Evolutionary conservation across 2,888 invertebrate species (phyloP), one percentile per base, ranked within the genome.

Genomic region (Latheticus oryzae): DNA sequence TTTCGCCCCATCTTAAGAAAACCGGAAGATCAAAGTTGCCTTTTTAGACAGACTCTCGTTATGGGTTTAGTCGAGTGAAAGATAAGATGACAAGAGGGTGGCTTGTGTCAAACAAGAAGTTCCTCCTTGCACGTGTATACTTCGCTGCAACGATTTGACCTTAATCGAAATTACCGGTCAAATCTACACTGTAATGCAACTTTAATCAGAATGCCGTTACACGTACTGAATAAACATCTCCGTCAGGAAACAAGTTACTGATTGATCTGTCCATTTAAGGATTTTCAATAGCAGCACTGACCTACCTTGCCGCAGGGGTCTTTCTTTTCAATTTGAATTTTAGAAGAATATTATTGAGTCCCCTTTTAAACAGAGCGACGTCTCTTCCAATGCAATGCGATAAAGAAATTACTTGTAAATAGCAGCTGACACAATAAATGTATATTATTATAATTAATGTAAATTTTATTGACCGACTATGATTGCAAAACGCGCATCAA

Each of bases 191-290:
- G 26, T 4, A n/a, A 48, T 53, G 43, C 43, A 53, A 15, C 42
- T 42, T 52, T 33, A 52, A 53, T 53, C 53, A 53, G 35, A 16
- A 17, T 43, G 12, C 53, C 53, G 53, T 53, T 53, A 53, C 43
- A 17, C 43, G 43, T 16, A 43, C 53, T 53, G 53, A 43, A 53
- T 53, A 53, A 53, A 53, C 51, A 51, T 51, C 53, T 53, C 33
- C 23, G 47, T 45, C 54, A 54, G 45, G 54, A 54, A 54, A 54
- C 54, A 30, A 37, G 54, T 47, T 54, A 47, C 47, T 54, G 52
- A 52, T 54, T 47, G 37, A 53, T 43, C 33, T 19, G 11, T n/a
- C 37, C 45, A 37, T 37, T 35, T 54, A 47, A 3, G 54, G 54
- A 45, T 37, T 45, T 50, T 16, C 35, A 47, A 54, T 28, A 16